phyloP scores from a whole-genome alignment of 2,888 invertebrate genomes.

The Lacanobia oleracea region DNA sequence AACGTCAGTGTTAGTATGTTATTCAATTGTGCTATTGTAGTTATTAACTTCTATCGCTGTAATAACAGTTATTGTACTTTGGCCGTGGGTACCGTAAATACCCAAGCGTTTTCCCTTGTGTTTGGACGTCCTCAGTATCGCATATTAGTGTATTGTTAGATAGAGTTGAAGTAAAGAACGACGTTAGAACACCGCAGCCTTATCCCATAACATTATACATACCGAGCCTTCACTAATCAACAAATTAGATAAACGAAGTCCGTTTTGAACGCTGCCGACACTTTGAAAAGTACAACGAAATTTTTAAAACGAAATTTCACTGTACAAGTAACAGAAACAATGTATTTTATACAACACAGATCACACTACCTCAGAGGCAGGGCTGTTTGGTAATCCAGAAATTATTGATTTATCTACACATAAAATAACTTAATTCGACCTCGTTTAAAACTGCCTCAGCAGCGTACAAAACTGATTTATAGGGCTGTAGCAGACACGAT shows the following conservation, averaged over 20 bases:
- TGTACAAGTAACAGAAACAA: slow-evolving; percentile 30
- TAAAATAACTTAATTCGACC: slow-evolving; percentile 28
- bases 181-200: slow-evolving; percentile 39
- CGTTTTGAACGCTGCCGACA: slow-evolving; percentile 50
- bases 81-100: neutral
- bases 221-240: slow-evolving; percentile 56
- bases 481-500: neutral
- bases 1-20: slow-evolving; percentile 14
- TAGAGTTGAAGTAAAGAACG: slow-evolving; percentile 28
- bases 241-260: slow-evolving; percentile 47
- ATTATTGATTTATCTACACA: slow-evolving; percentile 37
- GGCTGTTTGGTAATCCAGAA: neutral
- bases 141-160: slow-evolving; percentile 29
- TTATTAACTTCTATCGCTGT: neutral
- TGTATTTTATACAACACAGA: slow-evolving; percentile 52
- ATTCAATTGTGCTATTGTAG: slow-evolving; percentile 18
- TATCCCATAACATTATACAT: slow-evolving; percentile 45
- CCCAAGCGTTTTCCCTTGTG: slow-evolving; percentile 2
- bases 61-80: slow-evolving; percentile 3
- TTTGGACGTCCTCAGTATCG: slow-evolving; percentile 44
- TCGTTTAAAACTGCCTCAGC: slow-evolving; percentile 5
- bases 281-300: slow-evolving; percentile 43
- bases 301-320: slow-evolving; percentile 51
- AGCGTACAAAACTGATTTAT: slow-evolving; percentile 43
- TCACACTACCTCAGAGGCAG: slow-evolving; percentile 16